These are phyloP conservation scores for Dromococcyx pavoninus DNA, from an alignment of 2,797 vertebrate species.

Conservation along the genomic window DNA sequence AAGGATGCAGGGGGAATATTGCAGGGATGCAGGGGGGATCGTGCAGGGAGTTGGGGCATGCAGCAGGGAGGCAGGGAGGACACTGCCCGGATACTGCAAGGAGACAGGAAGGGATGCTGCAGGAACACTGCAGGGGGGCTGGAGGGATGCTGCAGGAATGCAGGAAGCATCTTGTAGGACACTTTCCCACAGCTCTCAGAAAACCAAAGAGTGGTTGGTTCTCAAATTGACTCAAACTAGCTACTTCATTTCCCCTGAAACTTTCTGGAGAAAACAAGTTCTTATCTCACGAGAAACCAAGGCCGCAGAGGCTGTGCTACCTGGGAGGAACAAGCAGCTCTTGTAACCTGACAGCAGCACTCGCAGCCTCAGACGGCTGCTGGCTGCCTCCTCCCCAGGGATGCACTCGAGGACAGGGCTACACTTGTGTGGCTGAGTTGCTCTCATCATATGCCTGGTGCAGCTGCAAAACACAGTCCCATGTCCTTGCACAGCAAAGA, in stretches of 20 bases:
- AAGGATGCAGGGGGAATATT: no score
- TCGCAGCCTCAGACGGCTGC: rapidly evolving
- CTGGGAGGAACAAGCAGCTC: not conserved
- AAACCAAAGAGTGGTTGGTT: not conserved
- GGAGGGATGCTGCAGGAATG: not conserved
- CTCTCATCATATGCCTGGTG: rapidly evolving
- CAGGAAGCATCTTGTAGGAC: not conserved
- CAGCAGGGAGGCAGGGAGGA: not conserved
- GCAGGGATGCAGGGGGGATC: no score
- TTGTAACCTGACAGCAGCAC: rapidly evolving
- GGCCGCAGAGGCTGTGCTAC: not conserved
- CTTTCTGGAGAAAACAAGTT: not conserved
- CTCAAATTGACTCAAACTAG: not conserved
- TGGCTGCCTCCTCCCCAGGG: not conserved
- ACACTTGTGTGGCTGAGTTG: not conserved
- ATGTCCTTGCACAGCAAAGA: not conserved
- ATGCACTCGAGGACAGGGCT: rapidly evolving
- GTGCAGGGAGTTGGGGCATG: no score
- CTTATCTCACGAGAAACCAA: not conserved
- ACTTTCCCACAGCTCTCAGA: not conserved
- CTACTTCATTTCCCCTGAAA: slow-evolving; percentile 12
- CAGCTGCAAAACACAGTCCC: not conserved
- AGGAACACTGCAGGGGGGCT: no score
- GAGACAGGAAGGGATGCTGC: no score
- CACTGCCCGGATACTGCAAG: not conserved